Conservation (phyloP, 2,113 vertebrate genomes). For the Vulpes ferrilata region DNA sequence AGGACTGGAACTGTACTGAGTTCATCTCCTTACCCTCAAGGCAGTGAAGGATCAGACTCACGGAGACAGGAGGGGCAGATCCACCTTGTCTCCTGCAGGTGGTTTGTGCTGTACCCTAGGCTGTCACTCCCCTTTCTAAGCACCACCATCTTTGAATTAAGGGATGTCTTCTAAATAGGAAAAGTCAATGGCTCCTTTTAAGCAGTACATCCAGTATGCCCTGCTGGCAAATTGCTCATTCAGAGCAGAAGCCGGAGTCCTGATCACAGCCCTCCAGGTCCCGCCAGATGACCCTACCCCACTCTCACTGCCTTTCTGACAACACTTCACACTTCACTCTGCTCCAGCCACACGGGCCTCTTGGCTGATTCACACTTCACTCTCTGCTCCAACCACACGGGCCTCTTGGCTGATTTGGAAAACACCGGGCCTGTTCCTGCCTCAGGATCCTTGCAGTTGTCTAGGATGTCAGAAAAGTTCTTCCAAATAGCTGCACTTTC, state of each 20-base stretch:
- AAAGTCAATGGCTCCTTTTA: not conserved
- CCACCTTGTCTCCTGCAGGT: not conserved
- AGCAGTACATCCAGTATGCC: not conserved
- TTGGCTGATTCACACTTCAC: not conserved
- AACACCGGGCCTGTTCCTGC: rapidly evolving
- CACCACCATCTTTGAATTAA: not conserved
- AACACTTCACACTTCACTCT: not conserved
- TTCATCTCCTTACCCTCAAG: not conserved
- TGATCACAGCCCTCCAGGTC: not conserved
- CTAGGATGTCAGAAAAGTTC: not conserved
- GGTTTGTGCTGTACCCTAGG: rapidly evolving
- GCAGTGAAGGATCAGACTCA: not conserved
- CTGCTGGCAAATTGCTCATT: not conserved
- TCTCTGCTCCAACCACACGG: not conserved
- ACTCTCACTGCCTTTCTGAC: not conserved
- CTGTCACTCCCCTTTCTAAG: not conserved
- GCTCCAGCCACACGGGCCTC: not conserved
- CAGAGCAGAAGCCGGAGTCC: not conserved
- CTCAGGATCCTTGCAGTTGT: no score
- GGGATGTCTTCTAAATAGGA: not conserved
- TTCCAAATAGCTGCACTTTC: not conserved
- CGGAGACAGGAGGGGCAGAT: rapidly evolving
- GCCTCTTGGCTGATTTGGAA: not conserved
- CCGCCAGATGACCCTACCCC: not conserved
- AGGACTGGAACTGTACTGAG: rapidly evolving